phyloP scores from a whole-genome alignment of 2,113 vertebrate genomes.

The Jaculus jaculus region DNA sequence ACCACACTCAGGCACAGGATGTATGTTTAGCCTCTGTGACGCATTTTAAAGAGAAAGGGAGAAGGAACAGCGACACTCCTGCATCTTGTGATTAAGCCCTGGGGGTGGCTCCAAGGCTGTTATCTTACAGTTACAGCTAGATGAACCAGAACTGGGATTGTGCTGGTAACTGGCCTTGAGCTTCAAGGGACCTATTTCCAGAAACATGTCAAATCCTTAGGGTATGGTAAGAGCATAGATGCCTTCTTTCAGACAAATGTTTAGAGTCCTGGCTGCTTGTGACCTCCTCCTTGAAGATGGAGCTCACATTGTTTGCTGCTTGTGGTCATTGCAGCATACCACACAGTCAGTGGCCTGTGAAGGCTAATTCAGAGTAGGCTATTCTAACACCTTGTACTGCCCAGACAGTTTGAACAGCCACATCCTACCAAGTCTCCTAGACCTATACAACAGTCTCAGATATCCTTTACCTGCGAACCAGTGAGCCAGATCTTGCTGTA shows the following conservation, averaged over 20 bases:
- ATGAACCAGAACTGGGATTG: not conserved
- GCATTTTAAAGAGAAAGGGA: conserved; percentile 49
- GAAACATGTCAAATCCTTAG: not conserved
- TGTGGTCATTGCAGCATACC: not conserved
- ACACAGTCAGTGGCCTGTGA: not conserved
- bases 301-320: not conserved
- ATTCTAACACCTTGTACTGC: not conserved
- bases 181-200: not conserved
- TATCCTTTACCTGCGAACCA: not conserved
- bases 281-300: not conserved
- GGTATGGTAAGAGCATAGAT: conserved; percentile 15
- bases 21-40: conserved; percentile 61
- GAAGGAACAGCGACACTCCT: not conserved
- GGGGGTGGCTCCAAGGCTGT: not conserved
- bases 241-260: conserved; percentile 16
- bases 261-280: not conserved
- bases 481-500: not conserved
- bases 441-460: not conserved
- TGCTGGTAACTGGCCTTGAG: conserved; percentile 17
- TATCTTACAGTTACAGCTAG: not conserved
- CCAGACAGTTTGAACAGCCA: not conserved
- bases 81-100: conserved; percentile 61
- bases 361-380: not conserved
- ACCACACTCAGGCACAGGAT: conserved; percentile 17
- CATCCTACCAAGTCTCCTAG: not conserved